Evolutionary conservation across 2,113 vertebrate species (phyloP), one percentile per base, ranked within the genome.

Genomic region (Scophthalmus maximus): DNA sequence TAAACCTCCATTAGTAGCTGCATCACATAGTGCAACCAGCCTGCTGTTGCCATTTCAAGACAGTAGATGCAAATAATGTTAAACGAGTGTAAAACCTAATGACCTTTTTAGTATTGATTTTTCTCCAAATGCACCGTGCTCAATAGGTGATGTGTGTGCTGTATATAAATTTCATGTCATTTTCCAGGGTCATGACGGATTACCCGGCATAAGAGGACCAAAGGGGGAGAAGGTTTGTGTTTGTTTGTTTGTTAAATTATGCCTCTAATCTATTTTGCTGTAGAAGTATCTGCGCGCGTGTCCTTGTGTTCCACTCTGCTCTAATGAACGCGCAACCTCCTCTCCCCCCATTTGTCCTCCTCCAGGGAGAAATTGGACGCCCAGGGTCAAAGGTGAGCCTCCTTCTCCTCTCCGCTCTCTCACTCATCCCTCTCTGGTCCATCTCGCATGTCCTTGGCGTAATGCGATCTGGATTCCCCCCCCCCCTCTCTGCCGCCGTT

Each of bases 311-410:
- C n/a, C 52, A 63, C 51, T 65, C 9, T 53, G 71, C 60, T 77
- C 67, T 65, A 79, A 84, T 6, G 59, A 86, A 14, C 5, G 8
- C 68, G 12, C n/a, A 8, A n/a, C 66, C 76, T 78, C 29, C 53
- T 64, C 62, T 51, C 32, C 30, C 62, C 79, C 84, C 76, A 79
- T 86, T 78, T 86, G 58, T 90, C 68, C 81, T 87, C 64, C 47
- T 78, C 29, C 91, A 98, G 96, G 96, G 96, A 87, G 96, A 98
- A 89, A 94, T 98, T 87, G 96, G 96, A 92, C 95, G 94, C 79
- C 96, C 96, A 2, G 96, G 96, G 92, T 94, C 94, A 93, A 97
- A 97, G 95, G 96, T 98, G 94, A 85, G 92, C 46, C 1, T 9
- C 70, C 73, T 71, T n/a, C 42, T n/a, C 20, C 64, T 67, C 36